A percentile compares a stretch with the other conserved stretches of the same genome.
These are phyloP conservation scores for Eubasilissa splendida DNA, from an alignment of 2,888 invertebrate species.

Conservation along the genomic window DNA sequence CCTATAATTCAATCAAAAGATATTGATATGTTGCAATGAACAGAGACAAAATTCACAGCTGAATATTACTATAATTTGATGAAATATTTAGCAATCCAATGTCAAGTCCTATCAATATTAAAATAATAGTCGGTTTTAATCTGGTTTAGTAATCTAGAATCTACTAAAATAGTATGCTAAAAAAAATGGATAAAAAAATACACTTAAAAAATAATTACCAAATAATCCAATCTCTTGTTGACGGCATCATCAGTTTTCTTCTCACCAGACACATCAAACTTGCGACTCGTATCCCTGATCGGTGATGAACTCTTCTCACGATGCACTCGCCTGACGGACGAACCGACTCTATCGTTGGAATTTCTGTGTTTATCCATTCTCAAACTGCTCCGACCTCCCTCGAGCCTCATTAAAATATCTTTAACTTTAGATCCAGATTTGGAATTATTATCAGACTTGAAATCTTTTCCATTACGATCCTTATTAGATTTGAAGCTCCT, in stretches of 20 bases:
- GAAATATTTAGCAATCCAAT: too few relatives aligned
- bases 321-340: slow-evolving; percentile 6
- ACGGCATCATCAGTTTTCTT: slow-evolving; percentile 18
- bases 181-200: not conserved
- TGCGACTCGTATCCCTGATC: not conserved
- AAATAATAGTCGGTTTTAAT: too few relatives aligned
- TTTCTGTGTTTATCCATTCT: slow-evolving; percentile 38
- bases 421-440: slow-evolving; percentile 54
- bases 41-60: too few relatives aligned
- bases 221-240: slow-evolving; percentile 66
- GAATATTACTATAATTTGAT: too few relatives aligned
- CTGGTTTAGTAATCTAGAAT: too few relatives aligned
- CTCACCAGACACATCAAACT: not conserved
- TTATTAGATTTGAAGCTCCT: slow-evolving; percentile 22
- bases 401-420: slow-evolving; percentile 58
- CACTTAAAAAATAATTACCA: slow-evolving; percentile 64
- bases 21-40: too few relatives aligned
- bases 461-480: slow-evolving; percentile 2
- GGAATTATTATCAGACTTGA: not conserved
- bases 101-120: too few relatives aligned
- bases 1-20: too few relatives aligned
- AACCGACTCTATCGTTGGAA: not conserved
- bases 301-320: slow-evolving; percentile 19
- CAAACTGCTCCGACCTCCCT: slow-evolving; percentile 55
- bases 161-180: too few relatives aligned